These are phyloP conservation scores for Momotus momota DNA, from an alignment of 2,797 vertebrate species.

Conservation along the genomic window DNA sequence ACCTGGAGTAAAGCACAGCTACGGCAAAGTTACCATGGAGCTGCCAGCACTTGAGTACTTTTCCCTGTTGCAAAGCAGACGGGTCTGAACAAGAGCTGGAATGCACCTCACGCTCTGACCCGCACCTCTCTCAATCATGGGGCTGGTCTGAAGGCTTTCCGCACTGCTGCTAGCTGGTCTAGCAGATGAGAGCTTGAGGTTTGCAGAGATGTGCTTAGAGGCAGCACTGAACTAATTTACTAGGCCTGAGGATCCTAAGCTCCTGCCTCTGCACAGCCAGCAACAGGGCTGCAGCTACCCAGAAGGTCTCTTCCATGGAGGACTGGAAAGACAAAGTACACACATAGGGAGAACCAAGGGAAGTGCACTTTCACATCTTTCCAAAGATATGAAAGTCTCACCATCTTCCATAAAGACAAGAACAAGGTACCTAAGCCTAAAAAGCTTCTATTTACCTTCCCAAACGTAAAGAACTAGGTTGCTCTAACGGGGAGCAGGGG, in stretches of 20 bases:
- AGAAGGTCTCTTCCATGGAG: neutral
- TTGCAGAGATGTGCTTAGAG: rapidly evolving
- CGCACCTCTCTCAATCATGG: neutral
- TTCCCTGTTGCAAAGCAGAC: neutral
- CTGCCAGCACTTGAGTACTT: neutral
- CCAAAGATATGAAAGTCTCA: neutral
- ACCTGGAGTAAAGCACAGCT: neutral
- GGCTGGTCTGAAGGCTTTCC: neutral
- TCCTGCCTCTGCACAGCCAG: neutral
- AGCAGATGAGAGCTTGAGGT: neutral
- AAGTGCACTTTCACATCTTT: neutral
- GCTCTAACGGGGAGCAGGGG: neutral
- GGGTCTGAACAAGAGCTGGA: neutral
- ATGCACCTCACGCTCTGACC: rapidly evolving
- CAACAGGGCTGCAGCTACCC: neutral
- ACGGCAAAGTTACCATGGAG: neutral
- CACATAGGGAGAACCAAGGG: neutral
- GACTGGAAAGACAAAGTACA: neutral
- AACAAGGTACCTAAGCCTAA: neutral
- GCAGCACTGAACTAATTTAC: rapidly evolving
- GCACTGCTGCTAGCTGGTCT: neutral
- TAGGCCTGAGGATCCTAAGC: neutral
- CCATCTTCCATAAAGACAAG: neutral
- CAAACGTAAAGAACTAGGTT: neutral
- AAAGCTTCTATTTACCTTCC: neutral